These are phyloP conservation scores for Calypte anna DNA, from an alignment of 2,113 vertebrate species.

Conservation along the genomic window DNA sequence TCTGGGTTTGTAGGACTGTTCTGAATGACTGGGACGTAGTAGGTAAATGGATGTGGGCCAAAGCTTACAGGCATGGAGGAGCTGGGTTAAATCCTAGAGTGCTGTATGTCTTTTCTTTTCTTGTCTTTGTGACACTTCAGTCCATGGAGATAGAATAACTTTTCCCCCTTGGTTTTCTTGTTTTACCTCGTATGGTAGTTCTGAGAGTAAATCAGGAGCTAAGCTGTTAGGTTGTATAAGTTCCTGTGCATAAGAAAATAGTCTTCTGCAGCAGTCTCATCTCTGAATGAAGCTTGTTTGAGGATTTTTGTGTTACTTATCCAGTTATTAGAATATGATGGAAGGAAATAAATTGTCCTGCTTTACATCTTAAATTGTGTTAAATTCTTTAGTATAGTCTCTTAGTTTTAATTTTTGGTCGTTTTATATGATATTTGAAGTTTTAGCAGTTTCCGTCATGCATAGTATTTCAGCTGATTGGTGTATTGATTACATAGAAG, in stretches of 20 bases:
- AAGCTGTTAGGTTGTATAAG: neutral
- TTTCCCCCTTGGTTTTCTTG: neutral
- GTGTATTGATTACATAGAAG: neutral
- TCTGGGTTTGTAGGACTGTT: neutral
- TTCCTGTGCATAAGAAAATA: neutral
- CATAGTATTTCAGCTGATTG: neutral
- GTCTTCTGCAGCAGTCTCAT: neutral
- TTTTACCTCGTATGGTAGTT: neutral
- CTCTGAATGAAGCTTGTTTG: neutral
- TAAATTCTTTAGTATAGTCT: neutral
- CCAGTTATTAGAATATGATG: neutral
- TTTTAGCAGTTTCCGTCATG: neutral
- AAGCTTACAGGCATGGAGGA: neutral
- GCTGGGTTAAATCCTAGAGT: neutral
- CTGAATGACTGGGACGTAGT: neutral
- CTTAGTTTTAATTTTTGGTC: neutral
- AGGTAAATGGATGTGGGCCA: neutral
- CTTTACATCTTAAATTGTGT: neutral
- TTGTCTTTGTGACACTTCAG: neutral
- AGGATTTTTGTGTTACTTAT: neutral
- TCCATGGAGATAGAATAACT: neutral
- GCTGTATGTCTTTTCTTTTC: neutral
- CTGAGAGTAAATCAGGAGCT: neutral
- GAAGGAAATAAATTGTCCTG: neutral
- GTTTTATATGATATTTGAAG: neutral